phyloP scores from a whole-genome alignment of 2,797 vertebrate genomes.

The Protosalanx chinensis region DNA sequence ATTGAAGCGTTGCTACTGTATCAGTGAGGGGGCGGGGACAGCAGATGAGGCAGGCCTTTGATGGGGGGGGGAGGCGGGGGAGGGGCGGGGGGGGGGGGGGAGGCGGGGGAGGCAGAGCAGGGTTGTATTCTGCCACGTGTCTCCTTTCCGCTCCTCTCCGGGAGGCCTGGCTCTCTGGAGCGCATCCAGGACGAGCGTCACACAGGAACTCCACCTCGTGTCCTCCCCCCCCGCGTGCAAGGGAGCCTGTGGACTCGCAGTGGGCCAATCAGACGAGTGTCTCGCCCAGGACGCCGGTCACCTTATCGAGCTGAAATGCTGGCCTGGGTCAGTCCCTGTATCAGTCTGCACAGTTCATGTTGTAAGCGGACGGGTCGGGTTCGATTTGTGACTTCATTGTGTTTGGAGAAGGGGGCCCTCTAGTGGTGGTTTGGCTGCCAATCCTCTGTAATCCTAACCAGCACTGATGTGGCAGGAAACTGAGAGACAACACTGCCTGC shows the following conservation, averaged over 20 bases:
- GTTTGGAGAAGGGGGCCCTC: constrained; percentile 14
- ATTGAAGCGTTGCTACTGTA: constrained; percentile 15
- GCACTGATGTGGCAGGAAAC: background rate
- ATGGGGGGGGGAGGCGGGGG: too few species aligned
- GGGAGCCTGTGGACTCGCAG: background rate
- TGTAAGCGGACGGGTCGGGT: background rate
- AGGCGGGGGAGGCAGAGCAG: background rate
- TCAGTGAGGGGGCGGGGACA: constrained; percentile 25
- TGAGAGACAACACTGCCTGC: background rate
- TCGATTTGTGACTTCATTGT: background rate
- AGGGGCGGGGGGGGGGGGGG: constrained; percentile 2
- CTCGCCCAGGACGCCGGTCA: background rate
- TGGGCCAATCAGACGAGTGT: background rate
- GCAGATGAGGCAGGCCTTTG: constrained; percentile 42
- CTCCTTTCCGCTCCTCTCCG: constrained; percentile 6
- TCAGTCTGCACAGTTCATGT: background rate
- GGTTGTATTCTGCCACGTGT: constrained; percentile 15
- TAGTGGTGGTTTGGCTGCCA: constrained; percentile 16
- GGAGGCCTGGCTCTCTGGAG: background rate
- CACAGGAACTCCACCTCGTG: background rate
- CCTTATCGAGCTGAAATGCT: background rate
- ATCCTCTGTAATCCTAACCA: background rate
- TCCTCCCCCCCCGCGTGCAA: background rate
- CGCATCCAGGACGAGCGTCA: background rate
- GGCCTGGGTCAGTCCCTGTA: background rate